Conservation (phyloP, 2,113 vertebrate species). For the Pangasianodon gigas region DNA sequence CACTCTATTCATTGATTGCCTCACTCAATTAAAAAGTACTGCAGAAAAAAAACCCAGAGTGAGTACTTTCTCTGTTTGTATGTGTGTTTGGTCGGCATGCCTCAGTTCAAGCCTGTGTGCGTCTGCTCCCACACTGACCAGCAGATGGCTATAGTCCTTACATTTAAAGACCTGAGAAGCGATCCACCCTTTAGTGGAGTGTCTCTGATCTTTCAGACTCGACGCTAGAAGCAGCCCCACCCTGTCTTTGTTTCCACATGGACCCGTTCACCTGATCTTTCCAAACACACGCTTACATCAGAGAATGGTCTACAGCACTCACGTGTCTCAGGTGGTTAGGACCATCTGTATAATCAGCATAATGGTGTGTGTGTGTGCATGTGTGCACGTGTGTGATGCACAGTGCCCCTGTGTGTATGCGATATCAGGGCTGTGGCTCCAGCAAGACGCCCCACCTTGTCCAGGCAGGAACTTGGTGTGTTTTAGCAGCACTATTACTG, state of each 20-base stretch:
- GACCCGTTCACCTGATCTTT: slow-evolving; percentile 30
- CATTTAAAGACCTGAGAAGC: slow-evolving; percentile 20
- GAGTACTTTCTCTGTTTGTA: not conserved
- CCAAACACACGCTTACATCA: slow-evolving; percentile 39
- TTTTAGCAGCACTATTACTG: slow-evolving; percentile 35
- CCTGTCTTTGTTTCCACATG: slow-evolving; percentile 42
- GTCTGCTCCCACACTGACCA: slow-evolving; percentile 40
- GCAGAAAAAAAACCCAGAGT: not conserved
- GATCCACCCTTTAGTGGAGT: slow-evolving; percentile 23
- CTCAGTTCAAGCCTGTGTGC: not conserved
- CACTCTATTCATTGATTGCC: slow-evolving; percentile 10
- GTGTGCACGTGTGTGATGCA: slow-evolving; percentile 3
- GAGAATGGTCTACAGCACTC: slow-evolving; percentile 41
- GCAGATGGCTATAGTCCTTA: slow-evolving; percentile 53
- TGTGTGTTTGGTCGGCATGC: not conserved
- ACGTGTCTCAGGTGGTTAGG: slow-evolving; percentile 49
- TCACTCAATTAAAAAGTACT: not conserved
- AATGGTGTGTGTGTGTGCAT: slow-evolving; percentile 36
- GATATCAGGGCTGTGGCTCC: slow-evolving; percentile 20
- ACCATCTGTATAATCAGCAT: slow-evolving; percentile 46
- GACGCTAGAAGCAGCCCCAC: slow-evolving; percentile 24
- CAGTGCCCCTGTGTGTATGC: not conserved
- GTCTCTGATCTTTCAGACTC: slow-evolving; percentile 20
- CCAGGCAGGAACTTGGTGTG: slow-evolving; percentile 25
- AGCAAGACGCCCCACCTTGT: slow-evolving; percentile 21